A percentile compares a stretch with the other conserved stretches of the same genome.
Evolutionary conservation across 2,113 vertebrate species (phyloP).

Genomic region (Aleadryas rufinucha): DNA sequence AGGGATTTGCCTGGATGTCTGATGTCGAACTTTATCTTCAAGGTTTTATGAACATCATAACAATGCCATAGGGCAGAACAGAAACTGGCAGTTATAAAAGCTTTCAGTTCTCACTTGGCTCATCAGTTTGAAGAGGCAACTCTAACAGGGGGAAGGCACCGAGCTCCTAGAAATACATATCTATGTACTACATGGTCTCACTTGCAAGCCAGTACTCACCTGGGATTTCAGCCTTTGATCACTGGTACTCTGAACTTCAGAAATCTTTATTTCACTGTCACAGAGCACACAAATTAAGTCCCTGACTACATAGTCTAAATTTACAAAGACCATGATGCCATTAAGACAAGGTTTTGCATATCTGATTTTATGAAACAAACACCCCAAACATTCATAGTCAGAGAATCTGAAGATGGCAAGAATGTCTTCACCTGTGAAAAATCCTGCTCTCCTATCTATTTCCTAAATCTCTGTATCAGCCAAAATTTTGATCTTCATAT

Average conservation of each 20-base stretch:
- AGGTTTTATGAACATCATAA: not conserved
- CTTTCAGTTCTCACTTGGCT: constrained; percentile 28
- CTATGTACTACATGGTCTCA: not conserved
- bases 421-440: not conserved
- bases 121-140: not conserved
- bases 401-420: not conserved
- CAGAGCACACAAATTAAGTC: constrained; percentile 36
- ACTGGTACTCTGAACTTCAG: not conserved
- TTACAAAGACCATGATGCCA: not conserved
- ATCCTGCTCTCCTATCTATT: rapidly evolving
- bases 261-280: constrained; percentile 42
- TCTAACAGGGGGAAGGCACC: not conserved
- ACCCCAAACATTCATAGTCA: not conserved
- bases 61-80: not conserved
- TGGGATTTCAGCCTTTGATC: not conserved
- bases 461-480: not conserved
- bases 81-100: not conserved
- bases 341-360: constrained; percentile 12
- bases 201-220: not conserved
- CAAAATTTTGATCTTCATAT: not conserved
- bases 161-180: not conserved
- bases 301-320: constrained; percentile 23
- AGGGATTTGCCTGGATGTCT: not conserved
- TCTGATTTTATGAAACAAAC: constrained; percentile 17
- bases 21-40: not conserved